These are phyloP conservation scores for Andrena cerasifolii DNA, from an alignment of 1,140 invertebrate species.

Conservation along the genomic window DNA sequence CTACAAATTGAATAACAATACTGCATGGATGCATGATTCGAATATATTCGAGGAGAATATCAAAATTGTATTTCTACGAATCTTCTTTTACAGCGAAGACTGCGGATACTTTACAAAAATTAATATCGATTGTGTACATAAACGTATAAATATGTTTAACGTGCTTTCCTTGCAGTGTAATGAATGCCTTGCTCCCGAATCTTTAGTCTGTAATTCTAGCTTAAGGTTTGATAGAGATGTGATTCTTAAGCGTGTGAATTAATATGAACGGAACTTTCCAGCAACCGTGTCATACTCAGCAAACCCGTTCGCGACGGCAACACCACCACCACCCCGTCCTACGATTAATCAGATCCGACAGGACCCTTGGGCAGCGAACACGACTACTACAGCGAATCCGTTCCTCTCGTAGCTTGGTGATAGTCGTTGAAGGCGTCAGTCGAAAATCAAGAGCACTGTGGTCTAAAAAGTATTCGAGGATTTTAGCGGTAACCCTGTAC, in stretches of 20 bases:
- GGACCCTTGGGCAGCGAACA: constrained; percentile 79
- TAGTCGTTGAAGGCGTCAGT: constrained; percentile 59
- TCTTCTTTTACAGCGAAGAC: constrained; percentile 29
- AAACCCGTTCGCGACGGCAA: constrained; percentile 80
- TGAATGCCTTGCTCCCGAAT: background rate
- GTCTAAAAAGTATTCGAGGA: constrained; percentile 71
- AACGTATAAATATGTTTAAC: constrained; percentile 2
- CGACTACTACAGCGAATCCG: constrained; percentile 78
- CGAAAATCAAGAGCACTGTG: constrained; percentile 70
- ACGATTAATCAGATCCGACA: constrained; percentile 82
- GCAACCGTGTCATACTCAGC: constrained; percentile 76
- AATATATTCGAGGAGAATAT: constrained; percentile 35
- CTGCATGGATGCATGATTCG: constrained; percentile 75
- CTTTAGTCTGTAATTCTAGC: constrained; percentile 19
- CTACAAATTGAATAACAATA: constrained; percentile 51
- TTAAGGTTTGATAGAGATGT: background rate
- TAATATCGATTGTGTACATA: constrained; percentile 24
- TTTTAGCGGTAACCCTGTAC: constrained; percentile 73
- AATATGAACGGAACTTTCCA: constrained; percentile 65
- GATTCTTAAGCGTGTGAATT: background rate
- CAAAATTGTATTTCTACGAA: constrained; percentile 19
- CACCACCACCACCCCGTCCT: constrained; percentile 79
- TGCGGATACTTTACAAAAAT: constrained; percentile 17
- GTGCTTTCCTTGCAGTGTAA: constrained; percentile 4
- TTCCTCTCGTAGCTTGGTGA: constrained; percentile 80